These are phyloP conservation scores for Ramphastos sulfuratus DNA, from an alignment of 2,113 vertebrate species.

Conservation along the genomic window DNA sequence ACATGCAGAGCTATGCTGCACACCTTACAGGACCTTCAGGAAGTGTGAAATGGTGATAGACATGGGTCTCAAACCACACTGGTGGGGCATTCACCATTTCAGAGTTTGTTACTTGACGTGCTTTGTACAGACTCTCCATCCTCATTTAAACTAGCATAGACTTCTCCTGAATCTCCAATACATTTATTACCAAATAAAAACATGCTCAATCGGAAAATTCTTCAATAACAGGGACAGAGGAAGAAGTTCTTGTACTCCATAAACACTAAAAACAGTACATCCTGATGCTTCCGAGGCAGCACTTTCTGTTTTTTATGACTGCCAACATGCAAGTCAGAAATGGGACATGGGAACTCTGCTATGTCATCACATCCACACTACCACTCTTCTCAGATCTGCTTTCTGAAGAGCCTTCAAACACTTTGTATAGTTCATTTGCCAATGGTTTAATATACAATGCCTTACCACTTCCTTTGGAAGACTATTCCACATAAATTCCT, in stretches of 20 bases:
- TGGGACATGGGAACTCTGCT: not conserved
- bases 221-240: not conserved
- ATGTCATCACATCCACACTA: not conserved
- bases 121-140: not conserved
- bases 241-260: not conserved
- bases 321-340: not conserved
- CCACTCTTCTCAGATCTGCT: not conserved
- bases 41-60: not conserved
- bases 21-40: not conserved
- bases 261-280: not conserved
- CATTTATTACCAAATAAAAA: not conserved
- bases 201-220: not conserved
- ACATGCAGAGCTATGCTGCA: not conserved
- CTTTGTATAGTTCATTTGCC: not conserved
- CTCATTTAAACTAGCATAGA: not conserved
- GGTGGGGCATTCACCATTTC: not conserved
- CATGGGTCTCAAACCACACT: not conserved
- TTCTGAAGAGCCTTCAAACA: constrained; percentile 12
- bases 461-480: constrained; percentile 36
- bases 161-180: not conserved
- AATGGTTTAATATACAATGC: not conserved
- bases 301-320: not conserved
- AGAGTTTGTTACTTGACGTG: not conserved
- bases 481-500: not conserved
- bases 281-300: not conserved